These are phyloP conservation scores for Microvelia longipes DNA, from an alignment of 1,140 invertebrate species.

Conservation along the genomic window DNA sequence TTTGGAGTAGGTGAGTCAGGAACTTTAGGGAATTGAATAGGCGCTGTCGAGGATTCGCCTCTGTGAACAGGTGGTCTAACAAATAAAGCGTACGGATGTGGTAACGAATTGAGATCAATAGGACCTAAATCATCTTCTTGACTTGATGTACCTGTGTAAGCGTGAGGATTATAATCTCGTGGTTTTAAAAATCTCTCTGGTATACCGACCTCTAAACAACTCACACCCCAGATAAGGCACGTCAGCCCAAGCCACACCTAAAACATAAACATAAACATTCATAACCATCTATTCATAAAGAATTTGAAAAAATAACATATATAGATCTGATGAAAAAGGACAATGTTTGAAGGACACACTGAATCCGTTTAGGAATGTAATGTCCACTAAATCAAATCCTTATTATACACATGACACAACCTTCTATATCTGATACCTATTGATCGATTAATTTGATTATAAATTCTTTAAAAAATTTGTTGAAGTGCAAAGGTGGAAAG, in stretches of 20 bases:
- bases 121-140: slow-evolving; percentile 1
- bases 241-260: not conserved
- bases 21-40: slow-evolving; percentile 19
- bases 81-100: slow-evolving; percentile 13
- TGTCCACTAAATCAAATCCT: too few species aligned
- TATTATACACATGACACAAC: too few species aligned
- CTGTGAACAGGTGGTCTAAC: slow-evolving; percentile 7
- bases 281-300: too few species aligned
- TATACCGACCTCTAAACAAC: slow-evolving; percentile 14
- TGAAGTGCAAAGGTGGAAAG: too few species aligned
- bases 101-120: slow-evolving; percentile 1
- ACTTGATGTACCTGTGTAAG: slow-evolving; percentile 9
- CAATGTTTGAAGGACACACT: too few species aligned
- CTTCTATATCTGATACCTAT: too few species aligned
- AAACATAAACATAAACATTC: not conserved
- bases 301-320: too few species aligned
- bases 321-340: too few species aligned
- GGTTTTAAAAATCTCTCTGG: slow-evolving; percentile 20
- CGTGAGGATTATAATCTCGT: slow-evolving; percentile 21
- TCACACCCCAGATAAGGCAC: not conserved
- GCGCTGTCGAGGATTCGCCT: slow-evolving; percentile 6
- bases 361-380: too few species aligned
- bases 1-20: slow-evolving; percentile 8
- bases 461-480: too few species aligned
- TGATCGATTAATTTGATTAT: too few species aligned